Evolutionary conservation across 2,888 invertebrate genomes (phyloP), one percentile per base, ranked within the genome.

Genomic region (Pollenia griseotomentosa): DNA sequence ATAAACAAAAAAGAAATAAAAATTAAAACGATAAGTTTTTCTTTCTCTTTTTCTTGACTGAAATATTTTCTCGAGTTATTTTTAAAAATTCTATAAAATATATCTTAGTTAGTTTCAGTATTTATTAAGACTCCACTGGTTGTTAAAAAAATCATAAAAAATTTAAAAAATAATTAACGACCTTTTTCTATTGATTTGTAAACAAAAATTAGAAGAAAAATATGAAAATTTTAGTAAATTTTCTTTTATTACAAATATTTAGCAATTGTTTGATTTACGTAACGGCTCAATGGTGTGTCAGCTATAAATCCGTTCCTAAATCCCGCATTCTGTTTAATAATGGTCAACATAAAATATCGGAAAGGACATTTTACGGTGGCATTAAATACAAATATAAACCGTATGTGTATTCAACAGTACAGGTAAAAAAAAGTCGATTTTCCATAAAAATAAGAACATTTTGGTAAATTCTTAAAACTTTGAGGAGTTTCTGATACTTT

Each of bases 321-420:
- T 65, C 83, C 2, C 53, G 80, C 7, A 11, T 70, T 5, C 65
- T 75, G 2, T 79, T 78, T 81, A 78, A 86, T 68, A 73, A 83
- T 42, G 86, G 86, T 0, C 48, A 73, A 42, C 85, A 83, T 33
- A 16, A 73, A 46, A 19, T 66, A 0, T 53, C 88, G 12, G 74
- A 86, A 7, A 65, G 74, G 9, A 79, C 33, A 1, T 81, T 74
- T 59, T 77, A 74, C 14, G 86, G 86, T 14, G 55, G 40, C 40
- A 65, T 86, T 6, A 81, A 65, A 63, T 83, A 83, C 11, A 77
- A 81, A 70, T 85, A 83, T 68, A 79, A 86, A 48, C 88, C 88
- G 11, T 88, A 88, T 71, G 33, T 70, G 8, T 83, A 82, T 77
- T 78, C 86, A 23, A 48, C 73, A 0, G 77, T 55, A 6, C 78